phyloP scores from a whole-genome alignment of 2,797 vertebrate genomes.

The Ptychobarbus kaznakovi region DNA sequence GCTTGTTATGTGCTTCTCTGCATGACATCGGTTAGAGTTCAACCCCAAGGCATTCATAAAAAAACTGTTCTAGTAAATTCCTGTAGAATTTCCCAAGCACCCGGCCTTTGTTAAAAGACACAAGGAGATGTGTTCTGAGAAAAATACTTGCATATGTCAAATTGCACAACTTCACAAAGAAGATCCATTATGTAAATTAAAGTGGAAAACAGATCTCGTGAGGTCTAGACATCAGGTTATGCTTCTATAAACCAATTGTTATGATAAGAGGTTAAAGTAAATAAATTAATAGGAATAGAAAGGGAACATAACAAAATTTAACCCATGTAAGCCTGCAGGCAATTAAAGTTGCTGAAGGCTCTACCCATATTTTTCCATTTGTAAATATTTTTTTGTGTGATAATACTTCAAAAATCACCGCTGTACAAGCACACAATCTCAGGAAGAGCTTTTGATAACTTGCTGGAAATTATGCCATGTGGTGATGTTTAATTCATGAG shows the following conservation, averaged over 20 bases:
- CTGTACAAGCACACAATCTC: not conserved
- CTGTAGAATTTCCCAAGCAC: conserved; percentile 56
- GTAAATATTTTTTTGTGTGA: not conserved
- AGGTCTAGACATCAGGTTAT: conserved; percentile 15
- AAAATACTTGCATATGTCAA: conserved; percentile 71
- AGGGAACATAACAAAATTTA: not conserved
- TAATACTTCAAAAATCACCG: not conserved
- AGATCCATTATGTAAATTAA: conserved; percentile 48
- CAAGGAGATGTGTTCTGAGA: conserved; percentile 51
- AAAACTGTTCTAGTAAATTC: conserved; percentile 58
- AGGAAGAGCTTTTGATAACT: not conserved
- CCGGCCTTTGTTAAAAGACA: conserved; percentile 56
- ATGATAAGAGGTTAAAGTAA: not conserved
- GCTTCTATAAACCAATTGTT: not conserved
- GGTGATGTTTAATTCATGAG: conserved; percentile 22
- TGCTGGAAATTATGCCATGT: not conserved
- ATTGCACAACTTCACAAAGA: conserved; percentile 53
- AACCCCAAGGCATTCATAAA: conserved; percentile 55
- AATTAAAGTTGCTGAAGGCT: not conserved
- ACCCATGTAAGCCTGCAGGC: too few species aligned
- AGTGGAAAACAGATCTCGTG: not conserved
- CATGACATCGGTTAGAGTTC: conserved; percentile 48
- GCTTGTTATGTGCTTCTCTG: conserved; percentile 37
- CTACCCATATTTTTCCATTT: not conserved
- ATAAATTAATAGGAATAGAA: not conserved